Base-by-base conservation (phyloP, 1,140 invertebrate species). In the Drosophila sechellia region DNA sequence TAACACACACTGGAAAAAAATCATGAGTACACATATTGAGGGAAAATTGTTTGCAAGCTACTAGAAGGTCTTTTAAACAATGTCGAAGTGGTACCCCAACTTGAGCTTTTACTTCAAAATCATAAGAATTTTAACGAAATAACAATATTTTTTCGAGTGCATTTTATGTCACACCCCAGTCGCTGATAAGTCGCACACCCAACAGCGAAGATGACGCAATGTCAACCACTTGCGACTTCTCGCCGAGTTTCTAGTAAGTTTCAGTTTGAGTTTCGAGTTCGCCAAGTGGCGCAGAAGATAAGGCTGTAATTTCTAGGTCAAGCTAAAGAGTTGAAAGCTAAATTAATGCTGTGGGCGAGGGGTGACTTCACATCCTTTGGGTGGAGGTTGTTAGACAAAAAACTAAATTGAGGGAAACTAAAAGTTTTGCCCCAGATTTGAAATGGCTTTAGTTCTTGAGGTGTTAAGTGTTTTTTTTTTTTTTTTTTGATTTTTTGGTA, bases 271-370 rank as follows among this genome's bases (percentile, higher is more conserved):
- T 45, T 46, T 54, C 39, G 15, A 37, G 27, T 43, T 65, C 40
- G 64, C 57, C 49, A 52, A 52, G 49, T 52, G 17, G 48, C 48
- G 48, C 48, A 50, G 39, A 57, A 73, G 61, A 59, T 66, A 54
- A 40, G 45, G 56, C 40, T 46, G 27, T 57, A 80, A 70, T 80
- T 76, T 79, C 65, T 81, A 77, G 71, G 79, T 71, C 72, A 81
- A 77, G 59, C 42, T 12, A 75, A 75, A 66, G 63, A 50, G 58
- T 27, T 49, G 59, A 40, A 22, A 42, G n/a, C 63, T 48, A 50
- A 66, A 66, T 66, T 43, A 63, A 49, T 49, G 17, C 22, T 10
- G 17, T 20, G 12, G 31, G 13, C 22, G 17, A 8, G 27, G 27
- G 27, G 27, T 6, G 1, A 8, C 31, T 10, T 8, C 31, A 39